phyloP scores from a whole-genome alignment of 1,140 invertebrate genomes.

The Eulimnadia texana region DNA sequence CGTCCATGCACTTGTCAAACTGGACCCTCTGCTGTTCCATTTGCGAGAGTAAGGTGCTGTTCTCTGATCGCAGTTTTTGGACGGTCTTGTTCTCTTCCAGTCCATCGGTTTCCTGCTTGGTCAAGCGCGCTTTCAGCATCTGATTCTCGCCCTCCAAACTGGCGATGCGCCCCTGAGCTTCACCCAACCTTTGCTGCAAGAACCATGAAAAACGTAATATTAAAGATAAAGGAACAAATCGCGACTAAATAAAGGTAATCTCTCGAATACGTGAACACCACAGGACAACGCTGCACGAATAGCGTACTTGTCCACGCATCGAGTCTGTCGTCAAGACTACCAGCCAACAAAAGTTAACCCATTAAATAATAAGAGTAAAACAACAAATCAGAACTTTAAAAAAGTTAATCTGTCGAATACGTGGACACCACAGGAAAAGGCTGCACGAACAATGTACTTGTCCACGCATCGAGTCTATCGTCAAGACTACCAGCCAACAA shows the following conservation, averaged over 20 bases:
- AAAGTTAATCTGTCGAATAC: too few species aligned
- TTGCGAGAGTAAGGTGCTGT: slow-evolving; percentile 39
- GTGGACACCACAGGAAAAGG: too few species aligned
- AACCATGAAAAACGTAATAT: background rate
- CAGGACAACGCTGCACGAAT: too few species aligned
- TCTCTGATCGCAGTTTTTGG: slow-evolving; percentile 45
- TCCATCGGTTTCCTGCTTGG: slow-evolving; percentile 1
- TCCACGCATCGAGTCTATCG: too few species aligned
- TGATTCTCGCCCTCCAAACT: slow-evolving; percentile 2
- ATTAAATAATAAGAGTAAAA: too few species aligned
- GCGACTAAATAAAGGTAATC: background rate
- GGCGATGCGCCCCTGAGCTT: slow-evolving; percentile 6
- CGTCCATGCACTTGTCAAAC: slow-evolving; percentile 58
- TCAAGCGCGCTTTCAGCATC: background rate
- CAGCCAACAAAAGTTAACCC: too few species aligned
- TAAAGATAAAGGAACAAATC: background rate
- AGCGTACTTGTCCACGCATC: too few species aligned
- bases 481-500: too few species aligned
- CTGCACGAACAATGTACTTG: too few species aligned
- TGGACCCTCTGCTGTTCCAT: slow-evolving; percentile 46
- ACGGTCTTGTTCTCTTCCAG: slow-evolving; percentile 23
- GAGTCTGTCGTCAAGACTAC: too few species aligned
- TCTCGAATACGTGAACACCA: too few species aligned
- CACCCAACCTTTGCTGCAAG: slow-evolving; percentile 5
- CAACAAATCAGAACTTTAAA: too few species aligned